Evolutionary conservation across 2,888 invertebrate species (phyloP), one percentile per base, ranked within the genome.

Genomic region (Malthinus seriepunctatus): DNA sequence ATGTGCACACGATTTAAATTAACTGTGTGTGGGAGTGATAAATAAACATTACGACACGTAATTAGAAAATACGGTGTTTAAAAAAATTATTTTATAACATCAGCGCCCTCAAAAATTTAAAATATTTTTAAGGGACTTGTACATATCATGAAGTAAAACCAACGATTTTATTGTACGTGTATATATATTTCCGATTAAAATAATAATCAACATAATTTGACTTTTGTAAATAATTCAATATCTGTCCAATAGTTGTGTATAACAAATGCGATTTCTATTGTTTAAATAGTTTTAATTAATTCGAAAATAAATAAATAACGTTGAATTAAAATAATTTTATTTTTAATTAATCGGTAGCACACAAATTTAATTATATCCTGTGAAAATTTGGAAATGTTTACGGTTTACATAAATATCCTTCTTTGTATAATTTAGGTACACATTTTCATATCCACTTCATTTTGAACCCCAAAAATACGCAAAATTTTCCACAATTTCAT

Each of bases 121-220:
- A 10, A 50, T n/a, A n/a, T n/a, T 51, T 51, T 51, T 56, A 44
- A 42, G 62, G 62, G 57, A 54, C 51, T 48, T 64, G 64, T 64
- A 64, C 64, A 64, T 64, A 64, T 64, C 64, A 64, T 51, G 52
- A 47, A 42, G 54, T 60, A 23, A 60, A 60, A 62, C 57, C 60
- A 56, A 57, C 59, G 56, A 56, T 51, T 60, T 60, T 60, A 56
- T 38, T 59, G 47, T 59, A 59, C 54, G 48, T 60, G 60, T 56
- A 60, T 38, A 59, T 60, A 42, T 42, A 60, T 51, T 60, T 56
- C 56, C 60, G 52, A 32, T 60, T 60, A 32, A 45, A 55, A 60
- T 59, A 60, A 49, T 60, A 56, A 52, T 56, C 52, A 46, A 52
- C 38, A 39, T 54, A 54, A 23, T 60, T 56, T 48, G 51, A 54